Percentiles rank a stretch among this genome's conserved stretches.
Evolutionary conservation across 2,113 vertebrate genomes (phyloP).

Genomic region (Peromyscus leucopus): DNA sequence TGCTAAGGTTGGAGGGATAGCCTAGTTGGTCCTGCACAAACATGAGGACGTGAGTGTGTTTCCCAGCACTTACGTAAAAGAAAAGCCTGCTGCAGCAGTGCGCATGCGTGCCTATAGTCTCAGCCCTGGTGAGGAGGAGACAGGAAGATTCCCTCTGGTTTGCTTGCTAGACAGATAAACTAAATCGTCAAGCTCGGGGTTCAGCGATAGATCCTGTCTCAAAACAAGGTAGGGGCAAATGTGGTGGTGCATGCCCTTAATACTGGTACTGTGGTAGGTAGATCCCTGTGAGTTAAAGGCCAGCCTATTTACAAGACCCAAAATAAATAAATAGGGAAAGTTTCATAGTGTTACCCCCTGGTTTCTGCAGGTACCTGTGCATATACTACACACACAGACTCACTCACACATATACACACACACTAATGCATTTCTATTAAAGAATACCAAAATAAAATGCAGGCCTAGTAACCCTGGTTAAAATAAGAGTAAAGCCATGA

Average conservation of each 20-base stretch:
- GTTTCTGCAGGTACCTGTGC: background rate
- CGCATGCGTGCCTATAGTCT: background rate
- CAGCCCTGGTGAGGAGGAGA: background rate
- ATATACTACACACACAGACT: background rate
- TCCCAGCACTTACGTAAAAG: background rate
- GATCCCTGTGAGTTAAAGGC: background rate
- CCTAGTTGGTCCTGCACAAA: background rate
- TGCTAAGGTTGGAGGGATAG: background rate
- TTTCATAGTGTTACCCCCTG: background rate
- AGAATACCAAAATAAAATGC: slow-evolving; percentile 20
- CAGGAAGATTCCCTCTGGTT: background rate
- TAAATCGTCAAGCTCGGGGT: background rate
- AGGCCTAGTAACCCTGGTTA: background rate
- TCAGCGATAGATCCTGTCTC: background rate
- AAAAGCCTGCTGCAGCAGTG: background rate
- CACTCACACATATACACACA: background rate
- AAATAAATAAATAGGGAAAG: background rate
- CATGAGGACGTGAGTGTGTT: background rate
- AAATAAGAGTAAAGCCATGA: slow-evolving; percentile 37
- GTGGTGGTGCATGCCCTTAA: background rate
- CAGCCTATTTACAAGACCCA: background rate
- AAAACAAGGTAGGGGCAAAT: background rate
- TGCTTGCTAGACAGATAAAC: background rate
- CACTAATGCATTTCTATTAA: background rate
- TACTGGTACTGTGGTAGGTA: background rate